Percentiles rank a stretch among this genome's conserved stretches.
phyloP scores from a whole-genome alignment of 1,140 invertebrate species.

The Trichonephila clavata region DNA sequence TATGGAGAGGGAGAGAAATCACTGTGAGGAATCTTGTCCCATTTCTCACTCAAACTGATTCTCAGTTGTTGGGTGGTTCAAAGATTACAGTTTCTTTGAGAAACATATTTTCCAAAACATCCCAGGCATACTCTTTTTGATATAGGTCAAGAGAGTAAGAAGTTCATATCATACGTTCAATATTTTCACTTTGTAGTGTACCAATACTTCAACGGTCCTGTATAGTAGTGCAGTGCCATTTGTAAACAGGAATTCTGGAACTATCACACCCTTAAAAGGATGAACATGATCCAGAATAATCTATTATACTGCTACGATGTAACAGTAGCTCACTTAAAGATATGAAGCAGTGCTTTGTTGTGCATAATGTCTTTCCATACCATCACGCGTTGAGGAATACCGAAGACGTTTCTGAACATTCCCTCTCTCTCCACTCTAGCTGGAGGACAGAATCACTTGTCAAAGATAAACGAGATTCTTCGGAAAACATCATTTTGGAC shows the following conservation, averaged over 20 bases:
- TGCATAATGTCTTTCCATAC: too few species aligned
- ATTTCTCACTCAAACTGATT: neutral
- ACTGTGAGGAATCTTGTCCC: neutral
- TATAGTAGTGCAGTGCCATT: neutral
- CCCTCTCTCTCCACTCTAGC: neutral
- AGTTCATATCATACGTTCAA: neutral
- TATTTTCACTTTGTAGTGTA: neutral
- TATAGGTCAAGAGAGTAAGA: neutral
- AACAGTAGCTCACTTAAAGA: neutral
- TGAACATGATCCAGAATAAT: neutral
- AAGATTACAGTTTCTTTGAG: neutral
- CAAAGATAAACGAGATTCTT: neutral
- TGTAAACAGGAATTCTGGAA: neutral
- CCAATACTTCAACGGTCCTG: neutral
- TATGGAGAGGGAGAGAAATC: neutral
- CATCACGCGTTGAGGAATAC: neutral
- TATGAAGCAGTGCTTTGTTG: neutral
- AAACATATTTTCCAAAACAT: neutral
- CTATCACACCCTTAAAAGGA: neutral
- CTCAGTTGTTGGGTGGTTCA: neutral
- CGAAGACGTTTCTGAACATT: neutral
- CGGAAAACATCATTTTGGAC: neutral
- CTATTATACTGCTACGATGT: neutral
- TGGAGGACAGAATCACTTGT: neutral
- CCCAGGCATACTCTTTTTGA: neutral